Evolutionary conservation across 2,113 vertebrate species (phyloP).

Genomic region (Eurypyga helias): DNA sequence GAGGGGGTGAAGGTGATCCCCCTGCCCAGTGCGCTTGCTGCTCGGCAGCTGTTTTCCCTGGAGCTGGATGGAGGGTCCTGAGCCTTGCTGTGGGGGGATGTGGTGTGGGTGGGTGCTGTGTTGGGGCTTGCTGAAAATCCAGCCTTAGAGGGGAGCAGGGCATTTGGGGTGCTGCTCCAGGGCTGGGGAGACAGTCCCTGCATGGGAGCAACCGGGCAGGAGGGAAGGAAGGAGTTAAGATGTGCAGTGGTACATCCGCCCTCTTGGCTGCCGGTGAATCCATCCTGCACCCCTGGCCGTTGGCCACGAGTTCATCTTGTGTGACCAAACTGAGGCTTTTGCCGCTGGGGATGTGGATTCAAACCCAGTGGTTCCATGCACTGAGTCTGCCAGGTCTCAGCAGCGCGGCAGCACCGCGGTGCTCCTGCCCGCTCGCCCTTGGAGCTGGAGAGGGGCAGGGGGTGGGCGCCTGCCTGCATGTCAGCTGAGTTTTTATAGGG

Average conservation of each 20-base stretch:
- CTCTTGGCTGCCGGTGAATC: too few relatives aligned
- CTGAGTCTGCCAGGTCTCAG: not conserved
- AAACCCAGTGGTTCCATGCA: rapidly evolving
- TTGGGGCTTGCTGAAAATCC: not conserved
- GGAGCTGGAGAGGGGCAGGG: not conserved
- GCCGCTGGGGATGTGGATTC: not conserved
- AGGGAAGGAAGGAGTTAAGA: not conserved
- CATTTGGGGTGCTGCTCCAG: not conserved
- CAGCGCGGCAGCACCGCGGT: rapidly evolving
- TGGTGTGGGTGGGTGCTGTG: not conserved
- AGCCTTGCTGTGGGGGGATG: rapidly evolving
- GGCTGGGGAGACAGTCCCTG: not conserved
- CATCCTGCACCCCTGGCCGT: not conserved
- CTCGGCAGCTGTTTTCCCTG: not conserved
- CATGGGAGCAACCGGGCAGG: rapidly evolving
- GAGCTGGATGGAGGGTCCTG: not conserved
- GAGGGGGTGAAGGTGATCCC: not conserved
- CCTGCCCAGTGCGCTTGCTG: not conserved
- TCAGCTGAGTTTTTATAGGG: not conserved
- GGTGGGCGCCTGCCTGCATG: not conserved
- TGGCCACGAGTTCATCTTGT: rapidly evolving
- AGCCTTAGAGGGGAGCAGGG: not conserved
- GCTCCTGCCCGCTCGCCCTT: not conserved
- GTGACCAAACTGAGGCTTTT: not conserved
- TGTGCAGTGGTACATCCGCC: too few relatives aligned